These are phyloP conservation scores for Cephus pygmeus DNA, from an alignment of 2,888 invertebrate genomes.

Conservation along the genomic window DNA sequence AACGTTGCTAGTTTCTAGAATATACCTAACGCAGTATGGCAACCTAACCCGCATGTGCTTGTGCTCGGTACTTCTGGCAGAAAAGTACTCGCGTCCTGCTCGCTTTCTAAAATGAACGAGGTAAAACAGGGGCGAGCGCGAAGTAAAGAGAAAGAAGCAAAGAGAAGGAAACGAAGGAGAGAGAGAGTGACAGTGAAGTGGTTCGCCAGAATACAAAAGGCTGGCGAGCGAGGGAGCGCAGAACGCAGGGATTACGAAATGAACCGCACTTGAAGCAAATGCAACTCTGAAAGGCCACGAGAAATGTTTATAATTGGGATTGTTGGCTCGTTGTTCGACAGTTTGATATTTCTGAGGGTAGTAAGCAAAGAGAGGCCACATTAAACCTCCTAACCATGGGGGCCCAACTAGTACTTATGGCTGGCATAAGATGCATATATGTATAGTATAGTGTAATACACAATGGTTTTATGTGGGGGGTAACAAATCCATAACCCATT, in stretches of 20 bases:
- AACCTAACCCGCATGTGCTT: constrained; percentile 57
- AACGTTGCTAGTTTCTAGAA: not conserved
- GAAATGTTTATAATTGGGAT: constrained; percentile 64
- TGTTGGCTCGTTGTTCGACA: constrained; percentile 40
- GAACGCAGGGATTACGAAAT: constrained; percentile 48
- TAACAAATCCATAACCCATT: not conserved
- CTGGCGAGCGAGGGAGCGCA: constrained; percentile 4
- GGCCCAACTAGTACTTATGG: not conserved
- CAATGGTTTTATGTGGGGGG: not conserved
- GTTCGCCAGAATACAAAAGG: not conserved
- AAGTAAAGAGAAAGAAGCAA: constrained; percentile 20
- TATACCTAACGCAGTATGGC: constrained; percentile 25
- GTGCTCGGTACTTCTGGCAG: constrained; percentile 40
- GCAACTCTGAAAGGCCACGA: constrained; percentile 56
- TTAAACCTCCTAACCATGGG: not conserved
- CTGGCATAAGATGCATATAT: not conserved
- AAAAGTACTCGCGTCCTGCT: constrained; percentile 52
- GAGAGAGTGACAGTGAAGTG: constrained; percentile 7
- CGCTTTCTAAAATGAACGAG: constrained; percentile 36
- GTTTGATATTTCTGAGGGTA: constrained; percentile 20
- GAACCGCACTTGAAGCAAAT: constrained; percentile 47
- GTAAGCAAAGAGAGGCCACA: not conserved
- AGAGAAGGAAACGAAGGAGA: constrained; percentile 1
- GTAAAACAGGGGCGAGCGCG: constrained; percentile 17
- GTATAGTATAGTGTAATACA: not conserved